Evolutionary conservation across 2,888 invertebrate genomes (phyloP), one percentile per base, ranked within the genome.

Genomic region (Eupelmus urozonus): DNA sequence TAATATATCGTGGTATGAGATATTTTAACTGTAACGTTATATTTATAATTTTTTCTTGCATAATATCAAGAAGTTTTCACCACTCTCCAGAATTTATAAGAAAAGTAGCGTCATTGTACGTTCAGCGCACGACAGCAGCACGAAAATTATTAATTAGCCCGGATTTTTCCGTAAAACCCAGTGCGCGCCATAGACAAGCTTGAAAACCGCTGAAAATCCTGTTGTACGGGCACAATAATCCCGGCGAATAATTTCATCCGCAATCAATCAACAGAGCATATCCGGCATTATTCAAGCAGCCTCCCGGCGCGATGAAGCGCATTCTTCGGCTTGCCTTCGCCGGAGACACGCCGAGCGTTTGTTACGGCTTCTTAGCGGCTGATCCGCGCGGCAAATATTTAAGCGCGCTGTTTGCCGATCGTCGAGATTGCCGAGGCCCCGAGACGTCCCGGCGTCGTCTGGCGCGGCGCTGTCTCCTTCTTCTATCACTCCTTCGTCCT

Each of bases 331-430:
- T 45, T 18, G 18, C 20, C 18, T 4, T 13, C n/a, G 45, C 9
- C 2, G 45, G 16, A 45, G 45, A 16, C 45, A 45, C 45, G 34
- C 34, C 5, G 16, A 45, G 45, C 80, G 60, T 74, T 78, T 76
- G 76, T 73, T 76, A 73, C 51, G 73, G 67, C 71, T 71, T 72
- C 70, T 71, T 78, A 71, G 65, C 62, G n/a, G 65, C 42, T 71
- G 69, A 80, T 80, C 80, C 78, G 57, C 34, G 63, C 53, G 67
- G 57, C 80, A 80, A 80, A 80, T 76, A 78, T 78, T 78, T 72
- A 73, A 76, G 49, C 49, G 71, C 42, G 59, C 29, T 71, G 72
- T 78, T 78, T 76, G 67, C 63, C 69, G 80, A 80, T 72, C 75
- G 69, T 78, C 75, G 78, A 67, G 78, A 80, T 80, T 80, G 67